Conservation (phyloP, 2,888 invertebrate genomes). For the Xylota sylvarum region DNA sequence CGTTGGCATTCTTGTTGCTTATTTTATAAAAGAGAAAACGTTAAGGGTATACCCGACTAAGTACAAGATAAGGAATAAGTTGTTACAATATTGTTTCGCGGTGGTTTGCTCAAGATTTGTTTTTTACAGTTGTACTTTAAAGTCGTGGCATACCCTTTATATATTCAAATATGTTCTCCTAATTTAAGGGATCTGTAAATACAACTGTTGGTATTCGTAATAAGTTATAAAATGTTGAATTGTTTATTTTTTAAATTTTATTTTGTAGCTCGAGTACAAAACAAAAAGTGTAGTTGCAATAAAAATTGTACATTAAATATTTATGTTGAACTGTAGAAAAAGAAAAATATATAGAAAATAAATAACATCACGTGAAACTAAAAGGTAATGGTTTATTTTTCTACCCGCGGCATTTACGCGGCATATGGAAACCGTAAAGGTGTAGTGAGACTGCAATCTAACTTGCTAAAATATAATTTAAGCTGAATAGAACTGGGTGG, state of each 20-base stretch:
- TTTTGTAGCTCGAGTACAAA: slow-evolving; percentile 62
- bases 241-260: slow-evolving; percentile 47
- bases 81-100: not conserved
- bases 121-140: no score
- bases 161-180: slow-evolving; percentile 3
- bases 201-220: slow-evolving; percentile 60
- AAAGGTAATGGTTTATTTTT: no score
- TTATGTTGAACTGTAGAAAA: slow-evolving; percentile 27
- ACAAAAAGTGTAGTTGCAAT: slow-evolving; percentile 50
- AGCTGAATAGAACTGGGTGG: no score
- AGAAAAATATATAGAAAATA: not conserved
- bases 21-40: slow-evolving; percentile 54
- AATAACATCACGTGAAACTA: not conserved
- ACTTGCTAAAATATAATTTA: no score
- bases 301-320: slow-evolving; percentile 47
- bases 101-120: not conserved
- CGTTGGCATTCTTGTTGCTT: slow-evolving; percentile 56
- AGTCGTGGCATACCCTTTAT: not conserved
- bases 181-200: slow-evolving; percentile 31
- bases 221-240: slow-evolving; percentile 61
- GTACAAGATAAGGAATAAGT: not conserved
- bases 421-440: no score
- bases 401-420: no score
- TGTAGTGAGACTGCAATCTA: no score
- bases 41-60: slow-evolving; percentile 1